Evolutionary conservation across 2,797 vertebrate species (phyloP).

Genomic region (Pangasius macronema): DNA sequence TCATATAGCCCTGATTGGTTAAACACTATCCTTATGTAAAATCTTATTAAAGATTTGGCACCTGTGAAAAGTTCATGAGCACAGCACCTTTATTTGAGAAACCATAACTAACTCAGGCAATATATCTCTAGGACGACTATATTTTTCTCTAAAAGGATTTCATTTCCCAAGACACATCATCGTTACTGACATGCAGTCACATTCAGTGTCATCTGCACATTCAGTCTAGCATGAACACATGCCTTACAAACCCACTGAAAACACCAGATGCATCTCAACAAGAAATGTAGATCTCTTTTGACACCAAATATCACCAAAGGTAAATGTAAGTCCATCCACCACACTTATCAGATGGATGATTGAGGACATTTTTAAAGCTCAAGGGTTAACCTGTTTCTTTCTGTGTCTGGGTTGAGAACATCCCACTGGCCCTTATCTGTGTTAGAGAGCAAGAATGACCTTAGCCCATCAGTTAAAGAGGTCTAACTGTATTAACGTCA

Average conservation of each 20-base stretch:
- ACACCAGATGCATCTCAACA: conserved; percentile 4
- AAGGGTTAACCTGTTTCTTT: conserved; percentile 70
- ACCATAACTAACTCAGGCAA: background rate
- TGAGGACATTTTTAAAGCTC: conserved; percentile 50
- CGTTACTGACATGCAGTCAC: background rate
- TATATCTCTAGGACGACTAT: background rate
- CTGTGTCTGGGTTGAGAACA: conserved; percentile 44
- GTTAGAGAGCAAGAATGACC: conserved; percentile 43
- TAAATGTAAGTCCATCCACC: conserved; percentile 46
- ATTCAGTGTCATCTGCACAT: conserved; percentile 5
- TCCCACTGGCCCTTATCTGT: conserved; percentile 52
- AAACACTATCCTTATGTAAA: background rate
- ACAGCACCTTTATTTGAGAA: background rate
- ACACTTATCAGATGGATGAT: conserved; percentile 64
- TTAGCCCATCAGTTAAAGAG: conserved; percentile 41
- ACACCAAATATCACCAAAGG: background rate
- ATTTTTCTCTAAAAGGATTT: background rate
- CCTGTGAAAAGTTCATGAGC: background rate
- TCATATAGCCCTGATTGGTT: background rate
- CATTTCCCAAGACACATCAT: background rate
- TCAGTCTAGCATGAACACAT: conserved; percentile 18
- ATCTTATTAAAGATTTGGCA: background rate
- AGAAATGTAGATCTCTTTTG: conserved; percentile 14
- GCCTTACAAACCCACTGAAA: background rate
- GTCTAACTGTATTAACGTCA: conserved; percentile 39